A percentile compares a stretch with the other conserved stretches of the same genome.
phyloP scores from a whole-genome alignment of 1,140 invertebrate genomes.

The Caenorhabditis latens region DNA sequence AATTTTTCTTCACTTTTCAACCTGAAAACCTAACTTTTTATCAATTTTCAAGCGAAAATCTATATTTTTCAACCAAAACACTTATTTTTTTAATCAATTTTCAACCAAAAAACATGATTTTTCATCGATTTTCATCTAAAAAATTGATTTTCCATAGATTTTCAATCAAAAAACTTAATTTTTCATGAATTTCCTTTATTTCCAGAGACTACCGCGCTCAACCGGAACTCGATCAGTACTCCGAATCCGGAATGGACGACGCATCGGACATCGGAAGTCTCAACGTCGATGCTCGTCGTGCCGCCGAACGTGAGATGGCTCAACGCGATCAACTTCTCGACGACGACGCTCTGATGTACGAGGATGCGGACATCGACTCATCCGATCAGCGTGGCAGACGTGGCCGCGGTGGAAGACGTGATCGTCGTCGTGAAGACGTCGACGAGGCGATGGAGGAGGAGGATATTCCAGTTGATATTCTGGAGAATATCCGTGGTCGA shows the following conservation, averaged over 20 bases:
- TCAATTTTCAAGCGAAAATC: too few relatives aligned
- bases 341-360: slow-evolving; percentile 79
- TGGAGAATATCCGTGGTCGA: slow-evolving; percentile 88
- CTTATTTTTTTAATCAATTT: too few relatives aligned
- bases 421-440: slow-evolving; percentile 82
- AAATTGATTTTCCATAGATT: too few relatives aligned
- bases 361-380: slow-evolving; percentile 83
- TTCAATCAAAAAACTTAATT: too few relatives aligned
- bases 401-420: slow-evolving; percentile 85
- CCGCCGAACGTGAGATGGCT: slow-evolving; percentile 89
- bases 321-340: slow-evolving; percentile 82
- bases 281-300: slow-evolving; percentile 87
- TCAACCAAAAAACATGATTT: too few relatives aligned
- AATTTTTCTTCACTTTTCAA: too few relatives aligned
- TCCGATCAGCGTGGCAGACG: slow-evolving; percentile 78
- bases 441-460: slow-evolving; percentile 84
- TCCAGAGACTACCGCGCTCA: slow-evolving; percentile 93
- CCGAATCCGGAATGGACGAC: slow-evolving; percentile 88
- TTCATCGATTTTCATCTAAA: background rate
- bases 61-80: too few relatives aligned
- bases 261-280: slow-evolving; percentile 87
- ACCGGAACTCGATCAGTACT: slow-evolving; percentile 93
- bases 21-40: too few relatives aligned
- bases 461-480: slow-evolving; percentile 85
- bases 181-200: background rate